Base-by-base conservation (phyloP, 2,888 invertebrate genomes). In the Sinelater perroti region DNA sequence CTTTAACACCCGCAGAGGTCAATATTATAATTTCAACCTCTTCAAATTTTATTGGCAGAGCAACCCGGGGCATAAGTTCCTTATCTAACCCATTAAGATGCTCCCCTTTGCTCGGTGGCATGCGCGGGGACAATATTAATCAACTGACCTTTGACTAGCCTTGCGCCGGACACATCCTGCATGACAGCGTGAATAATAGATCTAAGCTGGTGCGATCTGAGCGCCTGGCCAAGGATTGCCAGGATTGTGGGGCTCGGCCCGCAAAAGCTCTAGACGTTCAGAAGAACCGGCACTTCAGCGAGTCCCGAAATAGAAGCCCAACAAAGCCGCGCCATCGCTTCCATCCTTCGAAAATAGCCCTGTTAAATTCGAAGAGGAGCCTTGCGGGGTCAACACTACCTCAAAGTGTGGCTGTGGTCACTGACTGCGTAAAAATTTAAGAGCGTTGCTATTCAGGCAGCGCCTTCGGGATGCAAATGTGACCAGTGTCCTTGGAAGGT, bases 181-280 rank as follows among this genome's bases (percentile, higher is more conserved):
- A 38, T 54, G 53, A 58, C 61, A 57, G 46, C 28, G 35, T 62
- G 62, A 62, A 62, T 62, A 62, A 62, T 62, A 49, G 54, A 60
- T 51, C 50, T 44, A 53, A 51, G 35, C 35, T 44, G 36, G 74
- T 72, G 72, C 54, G 74, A 69, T 73, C 79, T 81, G 76, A 81
- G 79, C 73, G 76, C 74, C 47, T 77, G 72, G 75, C 77, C 79
- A 78, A 71, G 69, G 67, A 40, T 40, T 16, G 24, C n/a, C 21
- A 40, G 40, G 40, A 40, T 40, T 40, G 24, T 14, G 8, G 4
- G 11, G 20, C 11, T 38, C 1, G 8, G 36, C 36, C 18, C 36
- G n/a, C n/a, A n/a, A n/a, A n/a, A n/a, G n/a, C n/a, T n/a, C n/a
- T n/a, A n/a, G n/a, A n/a, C n/a, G n/a, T n/a, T n/a, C n/a, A n/a